Evolutionary conservation across 2,797 vertebrate species (phyloP).

Genomic region (Acanthurus leucopareius): DNA sequence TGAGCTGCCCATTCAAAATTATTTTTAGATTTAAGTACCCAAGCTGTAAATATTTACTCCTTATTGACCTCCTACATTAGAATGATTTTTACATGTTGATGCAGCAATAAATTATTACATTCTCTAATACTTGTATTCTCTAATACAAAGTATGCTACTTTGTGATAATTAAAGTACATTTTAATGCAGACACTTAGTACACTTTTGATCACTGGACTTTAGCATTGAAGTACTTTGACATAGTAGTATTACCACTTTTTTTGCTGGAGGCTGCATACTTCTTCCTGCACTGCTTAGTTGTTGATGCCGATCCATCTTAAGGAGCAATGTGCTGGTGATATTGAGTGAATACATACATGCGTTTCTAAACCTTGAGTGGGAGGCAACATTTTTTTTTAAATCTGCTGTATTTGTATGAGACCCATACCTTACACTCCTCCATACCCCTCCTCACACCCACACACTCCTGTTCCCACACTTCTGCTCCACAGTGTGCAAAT

Average conservation of each 20-base stretch:
- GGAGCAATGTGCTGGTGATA: not conserved
- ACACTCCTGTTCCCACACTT: constrained; percentile 58
- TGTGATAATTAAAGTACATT: not conserved
- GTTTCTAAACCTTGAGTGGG: constrained; percentile 14
- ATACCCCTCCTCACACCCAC: constrained; percentile 11
- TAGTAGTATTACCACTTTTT: not conserved
- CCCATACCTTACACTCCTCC: constrained; percentile 1
- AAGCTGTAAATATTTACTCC: no score
- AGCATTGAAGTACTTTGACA: not conserved
- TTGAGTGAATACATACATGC: constrained; percentile 10
- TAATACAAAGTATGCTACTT: no score
- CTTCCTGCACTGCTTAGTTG: not conserved
- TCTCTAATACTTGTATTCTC: no score
- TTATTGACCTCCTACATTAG: no score
- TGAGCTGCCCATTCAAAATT: not conserved
- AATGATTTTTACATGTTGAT: no score
- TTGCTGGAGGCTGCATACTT: not conserved
- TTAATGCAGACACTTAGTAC: not conserved
- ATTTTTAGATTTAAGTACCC: not conserved
- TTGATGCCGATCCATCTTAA: not conserved
- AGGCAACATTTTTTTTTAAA: constrained; percentile 2
- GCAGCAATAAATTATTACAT: no score
- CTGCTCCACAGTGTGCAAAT: constrained; percentile 66
- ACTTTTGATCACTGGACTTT: not conserved
- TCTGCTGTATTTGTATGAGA: constrained; percentile 47